phyloP scores from a whole-genome alignment of 1,140 invertebrate species.

The Drosophila sucinea region DNA sequence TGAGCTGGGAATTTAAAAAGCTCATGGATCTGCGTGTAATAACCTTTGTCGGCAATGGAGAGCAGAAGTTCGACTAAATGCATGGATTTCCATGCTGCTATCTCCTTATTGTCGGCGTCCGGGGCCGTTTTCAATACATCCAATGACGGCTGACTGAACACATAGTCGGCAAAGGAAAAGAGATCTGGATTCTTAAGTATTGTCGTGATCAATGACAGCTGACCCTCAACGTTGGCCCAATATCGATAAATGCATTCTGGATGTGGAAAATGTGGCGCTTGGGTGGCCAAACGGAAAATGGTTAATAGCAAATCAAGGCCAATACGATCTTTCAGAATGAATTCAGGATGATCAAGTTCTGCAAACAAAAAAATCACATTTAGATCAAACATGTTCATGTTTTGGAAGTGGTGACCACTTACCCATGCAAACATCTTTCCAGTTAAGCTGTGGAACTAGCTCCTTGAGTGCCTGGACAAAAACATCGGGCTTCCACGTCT shows the following conservation, averaged over 20 bases:
- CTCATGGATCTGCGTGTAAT: slow-evolving; percentile 92
- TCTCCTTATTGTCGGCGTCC: slow-evolving; percentile 96
- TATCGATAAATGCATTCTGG: slow-evolving; percentile 94
- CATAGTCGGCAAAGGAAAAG: slow-evolving; percentile 96
- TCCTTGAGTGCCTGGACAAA: slow-evolving; percentile 96
- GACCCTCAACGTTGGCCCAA: slow-evolving; percentile 97
- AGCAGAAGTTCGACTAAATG: slow-evolving; percentile 95
- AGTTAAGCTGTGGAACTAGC: slow-evolving; percentile 92
- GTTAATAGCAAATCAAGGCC: slow-evolving; percentile 92
- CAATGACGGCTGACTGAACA: slow-evolving; percentile 92
- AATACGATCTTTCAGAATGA: slow-evolving; percentile 93
- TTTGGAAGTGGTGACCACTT: neutral
- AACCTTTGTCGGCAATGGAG: slow-evolving; percentile 93
- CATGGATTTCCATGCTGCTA: slow-evolving; percentile 94
- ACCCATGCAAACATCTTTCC: slow-evolving; percentile 96
- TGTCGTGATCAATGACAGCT: slow-evolving; percentile 93
- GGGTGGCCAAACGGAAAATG: slow-evolving; percentile 90
- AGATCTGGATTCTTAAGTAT: slow-evolving; percentile 96
- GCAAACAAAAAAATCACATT: neutral
- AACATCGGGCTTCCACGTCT: slow-evolving; percentile 96
- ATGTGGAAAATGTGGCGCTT: slow-evolving; percentile 91
- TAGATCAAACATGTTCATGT: neutral
- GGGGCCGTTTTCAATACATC: slow-evolving; percentile 96
- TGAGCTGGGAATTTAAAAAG: slow-evolving; percentile 96
- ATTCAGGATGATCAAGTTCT: slow-evolving; percentile 91